Evolutionary conservation across 2,888 invertebrate genomes (phyloP).

Genomic region (Minunthozetes semirufus): DNA sequence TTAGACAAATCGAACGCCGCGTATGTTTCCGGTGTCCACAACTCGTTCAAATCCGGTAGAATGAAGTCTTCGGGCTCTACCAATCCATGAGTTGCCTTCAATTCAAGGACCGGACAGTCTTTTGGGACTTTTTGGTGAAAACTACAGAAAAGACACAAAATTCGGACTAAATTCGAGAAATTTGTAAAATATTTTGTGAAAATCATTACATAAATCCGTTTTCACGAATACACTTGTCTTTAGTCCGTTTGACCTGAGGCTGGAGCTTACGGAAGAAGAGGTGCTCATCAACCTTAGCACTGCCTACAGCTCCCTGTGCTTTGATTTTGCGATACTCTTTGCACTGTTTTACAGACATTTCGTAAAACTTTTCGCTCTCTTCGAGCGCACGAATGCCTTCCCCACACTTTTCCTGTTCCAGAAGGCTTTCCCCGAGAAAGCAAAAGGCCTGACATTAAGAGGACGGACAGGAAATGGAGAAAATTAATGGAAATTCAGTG

Average conservation of each 20-base stretch:
- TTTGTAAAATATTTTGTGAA: too few species aligned
- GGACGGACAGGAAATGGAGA: not conserved
- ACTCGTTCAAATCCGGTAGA: conserved; percentile 52
- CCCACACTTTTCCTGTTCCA: conserved; percentile 59
- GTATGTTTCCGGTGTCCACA: conserved; percentile 53
- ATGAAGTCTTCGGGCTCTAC: conserved; percentile 57
- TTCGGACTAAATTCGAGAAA: too few species aligned
- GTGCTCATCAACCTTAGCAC: conserved; percentile 57
- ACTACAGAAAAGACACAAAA: conserved; percentile 46
- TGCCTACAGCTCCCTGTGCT: conserved; percentile 55
- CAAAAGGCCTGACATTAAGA: conserved; percentile 54
- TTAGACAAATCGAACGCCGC: conserved; percentile 50
- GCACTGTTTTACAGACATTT: conserved; percentile 51
- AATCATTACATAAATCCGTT: conserved; percentile 58
- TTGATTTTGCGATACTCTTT: conserved; percentile 56
- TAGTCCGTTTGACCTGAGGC: conserved; percentile 54
- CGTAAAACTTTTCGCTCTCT: conserved; percentile 53
- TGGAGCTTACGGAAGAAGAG: conserved; percentile 57
- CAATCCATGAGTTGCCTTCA: conserved; percentile 58
- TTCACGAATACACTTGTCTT: conserved; percentile 60
- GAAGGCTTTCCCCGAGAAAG: conserved; percentile 57
- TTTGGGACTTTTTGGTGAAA: conserved; percentile 59
- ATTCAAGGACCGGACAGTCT: conserved; percentile 54
- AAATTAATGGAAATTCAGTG: conserved; percentile 1
- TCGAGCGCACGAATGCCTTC: conserved; percentile 57